Percentiles rank a stretch among this genome's conserved stretches.
These are phyloP conservation scores for Gari tellinella DNA, from an alignment of 2,888 invertebrate genomes.

Conservation along the genomic window DNA sequence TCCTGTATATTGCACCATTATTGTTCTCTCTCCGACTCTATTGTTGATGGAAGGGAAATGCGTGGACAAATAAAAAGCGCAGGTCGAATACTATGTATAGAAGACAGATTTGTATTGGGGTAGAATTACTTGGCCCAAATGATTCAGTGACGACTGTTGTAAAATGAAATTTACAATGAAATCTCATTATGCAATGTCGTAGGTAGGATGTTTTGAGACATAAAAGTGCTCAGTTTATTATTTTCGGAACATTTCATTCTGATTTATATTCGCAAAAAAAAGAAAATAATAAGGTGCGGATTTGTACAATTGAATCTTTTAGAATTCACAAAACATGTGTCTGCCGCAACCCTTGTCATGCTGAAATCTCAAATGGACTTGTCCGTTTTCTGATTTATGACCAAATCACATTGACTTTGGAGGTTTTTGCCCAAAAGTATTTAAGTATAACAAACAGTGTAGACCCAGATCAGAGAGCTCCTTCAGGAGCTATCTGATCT, in stretches of 20 bases:
- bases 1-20: conserved; percentile 2
- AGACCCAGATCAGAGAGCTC: no score
- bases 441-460: no score
- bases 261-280: conserved; percentile 4
- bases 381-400: no score
- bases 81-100: background rate
- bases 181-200: conserved; percentile 5
- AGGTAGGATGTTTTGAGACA: no score
- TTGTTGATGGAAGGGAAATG: background rate
- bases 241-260: background rate
- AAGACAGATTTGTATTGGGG: background rate
- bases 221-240: no score
- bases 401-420: no score
- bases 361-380: no score
- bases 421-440: no score
- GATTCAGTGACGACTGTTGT: background rate
- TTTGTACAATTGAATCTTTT: no score
- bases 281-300: background rate
- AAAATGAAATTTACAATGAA: conserved; percentile 9
- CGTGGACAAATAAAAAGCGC: background rate
- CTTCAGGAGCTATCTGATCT: no score
- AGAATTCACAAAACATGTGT: no score
- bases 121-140: conserved; percentile 11
- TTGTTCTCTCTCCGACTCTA: conserved; percentile 1
- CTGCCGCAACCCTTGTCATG: no score